These are phyloP conservation scores for Listrodromus nycthemerus DNA, from an alignment of 2,888 invertebrate genomes.

Conservation along the genomic window DNA sequence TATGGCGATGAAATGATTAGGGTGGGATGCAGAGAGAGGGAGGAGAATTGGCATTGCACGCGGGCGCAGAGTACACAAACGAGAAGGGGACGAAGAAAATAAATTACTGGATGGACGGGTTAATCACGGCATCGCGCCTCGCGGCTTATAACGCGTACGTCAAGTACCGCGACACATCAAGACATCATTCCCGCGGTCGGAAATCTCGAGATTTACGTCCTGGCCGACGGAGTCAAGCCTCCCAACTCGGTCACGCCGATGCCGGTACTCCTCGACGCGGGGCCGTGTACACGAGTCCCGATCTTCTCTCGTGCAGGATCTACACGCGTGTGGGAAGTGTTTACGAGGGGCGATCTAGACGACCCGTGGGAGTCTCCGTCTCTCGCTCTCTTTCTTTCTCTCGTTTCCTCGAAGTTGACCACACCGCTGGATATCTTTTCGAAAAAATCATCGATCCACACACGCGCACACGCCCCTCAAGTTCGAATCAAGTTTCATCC, in stretches of 20 bases:
- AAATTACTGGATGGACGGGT: slow-evolving; percentile 69
- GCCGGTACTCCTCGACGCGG: slow-evolving; percentile 2
- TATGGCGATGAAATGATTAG: slow-evolving; percentile 49
- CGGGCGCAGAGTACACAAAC: slow-evolving; percentile 5
- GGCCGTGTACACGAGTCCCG: slow-evolving; percentile 23
- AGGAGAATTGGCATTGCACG: slow-evolving; percentile 19
- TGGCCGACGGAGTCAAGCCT: slow-evolving; percentile 39
- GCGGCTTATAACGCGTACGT: slow-evolving; percentile 63
- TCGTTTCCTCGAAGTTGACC: slow-evolving; percentile 15
- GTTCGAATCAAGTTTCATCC: slow-evolving; percentile 54
- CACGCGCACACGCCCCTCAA: slow-evolving; percentile 19
- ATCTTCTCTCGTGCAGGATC: slow-evolving; percentile 54
- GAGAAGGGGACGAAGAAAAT: slow-evolving; percentile 54
- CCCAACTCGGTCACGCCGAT: slow-evolving; percentile 56
- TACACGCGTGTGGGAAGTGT: slow-evolving; percentile 75
- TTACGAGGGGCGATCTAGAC: slow-evolving; percentile 77
- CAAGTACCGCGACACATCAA: slow-evolving; percentile 76
- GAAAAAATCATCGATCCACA: slow-evolving; percentile 51
- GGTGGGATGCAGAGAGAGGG: neutral
- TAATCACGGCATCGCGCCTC: slow-evolving; percentile 69
- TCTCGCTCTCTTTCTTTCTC: slow-evolving; percentile 31
- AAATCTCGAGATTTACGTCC: slow-evolving; percentile 69
- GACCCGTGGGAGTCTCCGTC: slow-evolving; percentile 74
- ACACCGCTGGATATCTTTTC: slow-evolving; percentile 28
- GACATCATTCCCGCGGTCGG: slow-evolving; percentile 76